Evolutionary conservation across 2,113 vertebrate species (phyloP), one percentile per base, ranked within the genome.

Genomic region (Gila orcuttii): DNA sequence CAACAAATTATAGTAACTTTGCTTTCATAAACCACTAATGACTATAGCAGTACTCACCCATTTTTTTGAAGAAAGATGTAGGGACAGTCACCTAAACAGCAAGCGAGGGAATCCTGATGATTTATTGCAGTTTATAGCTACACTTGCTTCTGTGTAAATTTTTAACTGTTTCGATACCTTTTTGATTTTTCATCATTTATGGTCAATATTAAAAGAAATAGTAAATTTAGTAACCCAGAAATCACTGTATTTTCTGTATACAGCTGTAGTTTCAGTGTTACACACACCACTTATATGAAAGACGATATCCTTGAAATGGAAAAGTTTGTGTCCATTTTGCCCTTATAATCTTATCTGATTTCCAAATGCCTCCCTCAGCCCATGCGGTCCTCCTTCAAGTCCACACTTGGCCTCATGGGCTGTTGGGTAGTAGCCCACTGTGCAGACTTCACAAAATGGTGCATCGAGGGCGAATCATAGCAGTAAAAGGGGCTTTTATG

Each of bases 401-500:
- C 45, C 45, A 52, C 45, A 31, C 74, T 31, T 76, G 47, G 74
- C 25, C 74, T 1, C 45, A 52, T 31, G 25, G 25, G 47, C 47
- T 52, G 7, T 19, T 55, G 74, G 25, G 13, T 76, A 7, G 47
- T 47, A 25, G 73, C 50, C 73, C 45, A 74, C 64, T 76, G 47
- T 55, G 23, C n/a, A 75, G 45, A 31, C 7, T 76, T 28, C 47
- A 50, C 47, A 76, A 10, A 52, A 52, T 52, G 74, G 47, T 31
- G 25, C 47, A 52, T 76, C 74, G 55, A 77, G 74, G 74, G 47
- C 4, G 7, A 77, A 77, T 77, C 74, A 77, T 28, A 55, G 74
- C 74, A 52, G n/a, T 77, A 33, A 55, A 55, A 50, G 47, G 28
- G 47, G n/a, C 12, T 77, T 77, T 77, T 77, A 77, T 52, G 74